Base-by-base conservation (phyloP, 2,888 invertebrate species). In the Microplitis deprimator region DNA sequence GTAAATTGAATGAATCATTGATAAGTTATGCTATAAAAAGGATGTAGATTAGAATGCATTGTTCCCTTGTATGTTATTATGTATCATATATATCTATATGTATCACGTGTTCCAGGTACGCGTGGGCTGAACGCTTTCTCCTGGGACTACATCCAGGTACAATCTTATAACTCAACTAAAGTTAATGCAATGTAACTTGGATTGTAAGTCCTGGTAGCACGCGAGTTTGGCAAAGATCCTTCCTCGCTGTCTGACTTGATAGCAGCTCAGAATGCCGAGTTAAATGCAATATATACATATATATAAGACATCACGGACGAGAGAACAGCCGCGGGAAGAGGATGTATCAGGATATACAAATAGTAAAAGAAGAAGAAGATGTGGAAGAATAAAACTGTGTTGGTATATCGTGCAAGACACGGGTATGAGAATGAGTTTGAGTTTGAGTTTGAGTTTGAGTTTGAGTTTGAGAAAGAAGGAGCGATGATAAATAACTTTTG, bases 51-150 rank as follows among this genome's bases (percentile, higher is more conserved):
- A 50, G 50, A 50, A 50, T 50, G 65, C 38, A 65, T 65, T 65
- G 65, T 65, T 65, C 65, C 20, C 13, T 50, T 64, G 64, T 64
- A 2, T 64, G n/a, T 64, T 67, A 29, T 29, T 29, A 4, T 29
- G 29, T 29, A 29, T 29, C 29, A 29, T 29, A 29, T 29, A 67
- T 67, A 20, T 50, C 50, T 17, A 62, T 29, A 29, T 29, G 29
- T 20, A 65, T 65, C 65, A 65, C 65, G 50, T 70, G 70, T 70
- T 60, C 59, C 41, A 70, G 20, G 40, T 29, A 60, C 59, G 70
- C 59, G 70, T 70, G 70, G 70, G 70, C 60, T 38, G 50, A 70
- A 16, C 60, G 70, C 70, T 70, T 70, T 70, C 70, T 70, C 70
- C 41, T 50, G 70, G 41, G 50, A 50, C 68, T 7, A 13, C 50